Evolutionary conservation across 2,113 vertebrate genomes (phyloP).

Genomic region (Ptychochromis oligacanthus): DNA sequence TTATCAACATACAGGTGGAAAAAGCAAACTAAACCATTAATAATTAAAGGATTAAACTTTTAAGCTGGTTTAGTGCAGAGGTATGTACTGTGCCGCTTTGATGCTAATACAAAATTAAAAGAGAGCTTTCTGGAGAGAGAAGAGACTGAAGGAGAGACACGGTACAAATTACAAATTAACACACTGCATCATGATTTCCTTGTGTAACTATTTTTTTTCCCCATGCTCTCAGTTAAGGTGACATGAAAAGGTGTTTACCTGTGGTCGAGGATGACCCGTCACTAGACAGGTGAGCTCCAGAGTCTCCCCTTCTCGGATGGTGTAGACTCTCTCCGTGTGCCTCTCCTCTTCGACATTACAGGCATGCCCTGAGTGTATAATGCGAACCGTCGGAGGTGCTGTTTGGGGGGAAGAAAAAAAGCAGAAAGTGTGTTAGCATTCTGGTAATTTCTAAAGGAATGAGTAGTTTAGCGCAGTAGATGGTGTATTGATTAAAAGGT

Average conservation of each 20-base stretch:
- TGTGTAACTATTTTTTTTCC: not conserved
- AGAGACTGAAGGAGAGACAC: not conserved
- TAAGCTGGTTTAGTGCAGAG: slow-evolving; percentile 60
- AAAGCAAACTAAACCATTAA: slow-evolving; percentile 64
- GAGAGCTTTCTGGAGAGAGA: not conserved
- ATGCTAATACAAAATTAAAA: slow-evolving; percentile 25
- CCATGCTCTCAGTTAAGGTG: accelerated
- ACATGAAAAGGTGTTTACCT: slow-evolving; percentile 78
- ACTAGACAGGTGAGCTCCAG: slow-evolving; percentile 95
- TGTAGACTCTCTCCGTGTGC: slow-evolving; percentile 96
- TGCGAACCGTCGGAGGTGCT: slow-evolving; percentile 95
- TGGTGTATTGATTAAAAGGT: slow-evolving; percentile 48
- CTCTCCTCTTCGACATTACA: slow-evolving; percentile 98
- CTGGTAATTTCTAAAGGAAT: slow-evolving; percentile 22
- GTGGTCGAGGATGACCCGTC: slow-evolving; percentile 94
- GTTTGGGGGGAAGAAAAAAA: slow-evolving; percentile 18
- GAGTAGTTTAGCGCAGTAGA: slow-evolving; percentile 40
- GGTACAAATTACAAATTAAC: not conserved
- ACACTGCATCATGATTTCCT: not conserved
- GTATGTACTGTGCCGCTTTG: slow-evolving; percentile 18
- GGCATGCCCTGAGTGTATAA: slow-evolving; percentile 95
- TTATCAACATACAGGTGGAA: slow-evolving; percentile 63
- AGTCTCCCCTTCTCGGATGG: slow-evolving; percentile 95
- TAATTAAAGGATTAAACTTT: slow-evolving; percentile 71
- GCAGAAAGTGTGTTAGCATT: slow-evolving; percentile 28